Percentiles rank a stretch among this genome's conserved stretches.
These are phyloP conservation scores for Marmota flaviventris DNA, from an alignment of 2,113 vertebrate species.

Conservation along the genomic window DNA sequence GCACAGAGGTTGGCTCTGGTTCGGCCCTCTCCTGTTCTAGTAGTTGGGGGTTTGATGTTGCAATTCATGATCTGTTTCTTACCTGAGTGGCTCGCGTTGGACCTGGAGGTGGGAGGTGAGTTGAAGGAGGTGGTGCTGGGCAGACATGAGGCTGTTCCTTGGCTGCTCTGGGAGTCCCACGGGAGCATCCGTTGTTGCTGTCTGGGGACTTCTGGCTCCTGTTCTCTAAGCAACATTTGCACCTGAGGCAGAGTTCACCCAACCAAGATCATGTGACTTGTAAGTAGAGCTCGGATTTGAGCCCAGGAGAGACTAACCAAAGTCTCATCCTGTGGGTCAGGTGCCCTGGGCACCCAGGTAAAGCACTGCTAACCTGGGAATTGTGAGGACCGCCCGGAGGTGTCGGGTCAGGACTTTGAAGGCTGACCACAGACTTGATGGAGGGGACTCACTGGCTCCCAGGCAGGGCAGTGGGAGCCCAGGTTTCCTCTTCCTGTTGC, in stretches of 20 bases:
- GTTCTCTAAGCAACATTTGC: neutral
- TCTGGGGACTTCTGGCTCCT: neutral
- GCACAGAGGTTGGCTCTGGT: rapidly evolving
- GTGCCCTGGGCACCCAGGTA: neutral
- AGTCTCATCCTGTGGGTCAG: rapidly evolving
- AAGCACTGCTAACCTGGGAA: no score
- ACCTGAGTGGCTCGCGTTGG: rapidly evolving
- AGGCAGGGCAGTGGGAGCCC: neutral
- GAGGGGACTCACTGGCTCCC: neutral
- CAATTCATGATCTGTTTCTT: neutral
- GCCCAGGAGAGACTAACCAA: neutral
- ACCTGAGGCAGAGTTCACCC: neutral
- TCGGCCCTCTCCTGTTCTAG: neutral
- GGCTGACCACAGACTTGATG: neutral
- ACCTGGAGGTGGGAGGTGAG: neutral
- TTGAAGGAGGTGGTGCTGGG: neutral
- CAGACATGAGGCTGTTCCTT: neutral
- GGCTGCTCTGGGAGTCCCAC: rapidly evolving
- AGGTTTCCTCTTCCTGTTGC: rapidly evolving
- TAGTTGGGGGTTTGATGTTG: neutral
- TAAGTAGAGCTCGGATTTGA: neutral
- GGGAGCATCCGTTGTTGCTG: no score
- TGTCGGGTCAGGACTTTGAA: neutral
- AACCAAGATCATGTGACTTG: neutral
- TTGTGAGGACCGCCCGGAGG: neutral